These are phyloP conservation scores for Aurelia sp. DNA, from an alignment of 30 jellyfish, hydroid and myxozoan genomes.

Conservation along the genomic window DNA sequence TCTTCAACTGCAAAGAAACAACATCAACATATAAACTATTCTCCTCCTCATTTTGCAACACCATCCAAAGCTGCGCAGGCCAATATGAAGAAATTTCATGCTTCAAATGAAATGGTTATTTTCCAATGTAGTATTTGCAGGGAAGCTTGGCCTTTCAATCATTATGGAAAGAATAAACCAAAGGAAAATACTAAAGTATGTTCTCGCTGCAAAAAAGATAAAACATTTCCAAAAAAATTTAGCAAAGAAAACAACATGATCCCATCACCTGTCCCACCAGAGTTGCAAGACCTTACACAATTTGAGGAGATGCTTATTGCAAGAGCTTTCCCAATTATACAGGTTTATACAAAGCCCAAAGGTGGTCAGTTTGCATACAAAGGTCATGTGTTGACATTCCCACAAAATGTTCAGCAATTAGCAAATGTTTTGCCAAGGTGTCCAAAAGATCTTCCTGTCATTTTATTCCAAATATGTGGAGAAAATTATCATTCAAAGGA, in stretches of 20 bases:
- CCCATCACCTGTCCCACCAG: constrained; percentile 73
- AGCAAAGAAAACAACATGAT: constrained; percentile 56
- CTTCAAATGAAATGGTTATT: constrained; percentile 4
- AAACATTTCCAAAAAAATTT: constrained; percentile 23
- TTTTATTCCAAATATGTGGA: constrained; percentile 30
- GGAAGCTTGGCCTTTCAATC: not conserved
- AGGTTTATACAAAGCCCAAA: constrained; percentile 55
- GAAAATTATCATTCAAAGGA: constrained; percentile 8
- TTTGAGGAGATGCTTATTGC: constrained; percentile 73
- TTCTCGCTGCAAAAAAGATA: constrained; percentile 48
- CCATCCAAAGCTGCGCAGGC: no score
- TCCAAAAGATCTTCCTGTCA: constrained; percentile 63
- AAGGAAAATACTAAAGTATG: not conserved
- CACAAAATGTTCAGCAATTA: constrained; percentile 58
- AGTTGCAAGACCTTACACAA: constrained; percentile 57
- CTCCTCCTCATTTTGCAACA: no score
- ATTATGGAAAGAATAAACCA: not conserved
- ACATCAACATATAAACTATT: no score
- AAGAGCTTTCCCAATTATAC: constrained; percentile 53
- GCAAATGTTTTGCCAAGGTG: constrained; percentile 51
- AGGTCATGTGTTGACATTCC: constrained; percentile 67
- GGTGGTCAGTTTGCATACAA: constrained; percentile 70
- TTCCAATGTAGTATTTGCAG: constrained; percentile 27
- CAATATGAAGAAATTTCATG: not conserved
- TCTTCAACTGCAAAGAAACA: no score